Percentiles rank a stretch among this genome's conserved stretches.
Evolutionary conservation across 1,140 invertebrate species (phyloP).

Genomic region (Scaptodrosophila lebanonensis): DNA sequence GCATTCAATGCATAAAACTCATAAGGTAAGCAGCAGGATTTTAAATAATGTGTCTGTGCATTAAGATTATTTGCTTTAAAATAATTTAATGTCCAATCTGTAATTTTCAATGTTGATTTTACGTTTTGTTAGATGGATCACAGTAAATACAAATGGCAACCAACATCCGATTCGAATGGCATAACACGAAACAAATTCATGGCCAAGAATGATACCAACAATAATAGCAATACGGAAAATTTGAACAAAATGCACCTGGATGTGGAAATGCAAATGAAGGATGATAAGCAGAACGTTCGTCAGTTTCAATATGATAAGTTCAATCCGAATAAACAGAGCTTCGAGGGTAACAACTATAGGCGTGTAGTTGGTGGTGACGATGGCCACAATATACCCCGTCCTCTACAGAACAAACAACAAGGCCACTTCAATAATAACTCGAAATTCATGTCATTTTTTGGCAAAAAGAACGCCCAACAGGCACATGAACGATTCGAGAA

Average conservation of each 20-base stretch:
- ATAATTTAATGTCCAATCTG: background rate
- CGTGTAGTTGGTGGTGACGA: constrained; percentile 1
- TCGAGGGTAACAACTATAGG: constrained; percentile 24
- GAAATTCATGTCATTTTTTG: constrained; percentile 70
- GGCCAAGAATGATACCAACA: constrained; percentile 48
- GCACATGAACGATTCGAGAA: constrained; percentile 35
- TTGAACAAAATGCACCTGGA: constrained; percentile 38
- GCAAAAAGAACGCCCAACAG: background rate
- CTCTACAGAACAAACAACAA: constrained; percentile 16
- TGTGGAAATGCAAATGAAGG: constrained; percentile 22
- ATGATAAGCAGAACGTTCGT: constrained; percentile 39
- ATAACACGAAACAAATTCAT: constrained; percentile 34
- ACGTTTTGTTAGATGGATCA: constrained; percentile 28
- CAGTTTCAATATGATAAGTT: constrained; percentile 38
- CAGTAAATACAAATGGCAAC: constrained; percentile 54
- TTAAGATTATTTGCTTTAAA: background rate
- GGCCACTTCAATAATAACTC: constrained; percentile 42
- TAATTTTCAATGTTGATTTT: background rate
- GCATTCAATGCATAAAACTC: constrained; percentile 15
- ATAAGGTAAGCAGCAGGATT: constrained; percentile 36
- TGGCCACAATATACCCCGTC: constrained; percentile 7
- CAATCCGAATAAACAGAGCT: constrained; percentile 16
- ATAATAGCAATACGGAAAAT: constrained; percentile 47
- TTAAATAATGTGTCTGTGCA: background rate
- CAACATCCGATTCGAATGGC: constrained; percentile 32